Percentiles rank a stretch among this genome's conserved stretches.
Conservation (phyloP, 2,888 invertebrate species). For the Polydesmus complanatus region DNA sequence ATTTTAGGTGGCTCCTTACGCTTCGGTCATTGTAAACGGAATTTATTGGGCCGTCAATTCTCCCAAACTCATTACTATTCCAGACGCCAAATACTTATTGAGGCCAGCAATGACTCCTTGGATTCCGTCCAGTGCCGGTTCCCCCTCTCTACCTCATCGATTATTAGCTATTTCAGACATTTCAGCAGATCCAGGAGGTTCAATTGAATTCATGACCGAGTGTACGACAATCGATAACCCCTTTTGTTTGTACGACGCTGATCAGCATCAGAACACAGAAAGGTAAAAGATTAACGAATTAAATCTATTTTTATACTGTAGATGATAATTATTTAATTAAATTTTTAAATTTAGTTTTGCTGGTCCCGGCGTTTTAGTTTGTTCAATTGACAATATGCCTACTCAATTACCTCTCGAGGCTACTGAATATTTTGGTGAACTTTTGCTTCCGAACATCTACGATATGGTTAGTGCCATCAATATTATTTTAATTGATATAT, state of each 20-base stretch:
- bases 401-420: slow-evolving; percentile 94
- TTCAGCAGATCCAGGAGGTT: slow-evolving; percentile 96
- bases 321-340: background rate
- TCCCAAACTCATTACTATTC: slow-evolving; percentile 88
- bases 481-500: too few species aligned
- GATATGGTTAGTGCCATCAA: slow-evolving; percentile 53
- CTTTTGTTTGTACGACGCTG: slow-evolving; percentile 98
- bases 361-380: slow-evolving; percentile 95
- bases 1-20: slow-evolving; percentile 80
- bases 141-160: slow-evolving; percentile 73
- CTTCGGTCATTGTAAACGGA: slow-evolving; percentile 91
- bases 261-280: slow-evolving; percentile 90
- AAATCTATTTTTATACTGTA: background rate
- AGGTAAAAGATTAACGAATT: slow-evolving; percentile 38
- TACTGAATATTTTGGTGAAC: slow-evolving; percentile 93
- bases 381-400: slow-evolving; percentile 99
- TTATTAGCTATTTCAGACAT: slow-evolving; percentile 93
- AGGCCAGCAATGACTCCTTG: slow-evolving; percentile 81
- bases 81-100: slow-evolving; percentile 89
- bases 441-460: slow-evolving; percentile 71
- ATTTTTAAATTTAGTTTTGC: slow-evolving; percentile 51
- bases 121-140: slow-evolving; percentile 75
- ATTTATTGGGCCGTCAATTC: slow-evolving; percentile 98
- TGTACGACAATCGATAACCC: slow-evolving; percentile 99
- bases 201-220: slow-evolving; percentile 98